Percentiles rank a stretch among this genome's conserved stretches.
Evolutionary conservation across 2,797 vertebrate species (phyloP).

Genomic region (Neosilurus hyrtlii): DNA sequence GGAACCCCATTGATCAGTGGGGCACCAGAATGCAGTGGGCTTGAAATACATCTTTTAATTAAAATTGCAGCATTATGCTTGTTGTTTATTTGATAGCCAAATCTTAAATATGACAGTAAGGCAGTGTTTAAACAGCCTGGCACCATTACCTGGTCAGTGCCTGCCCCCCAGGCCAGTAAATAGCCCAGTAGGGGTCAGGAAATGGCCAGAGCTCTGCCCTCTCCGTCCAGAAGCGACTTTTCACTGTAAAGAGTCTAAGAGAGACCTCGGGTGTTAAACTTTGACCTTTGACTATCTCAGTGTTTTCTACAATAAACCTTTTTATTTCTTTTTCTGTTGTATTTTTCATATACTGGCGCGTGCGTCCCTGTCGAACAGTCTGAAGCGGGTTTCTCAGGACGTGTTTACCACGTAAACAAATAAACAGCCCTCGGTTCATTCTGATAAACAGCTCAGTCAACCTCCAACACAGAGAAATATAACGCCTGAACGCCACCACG

Average conservation of each 20-base stretch:
- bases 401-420: background rate
- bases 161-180: constrained; percentile 97
- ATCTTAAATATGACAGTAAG: background rate
- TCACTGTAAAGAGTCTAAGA: constrained; percentile 84
- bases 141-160: constrained; percentile 67
- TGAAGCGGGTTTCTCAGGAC: background rate
- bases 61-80: too few species aligned
- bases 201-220: constrained; percentile 87
- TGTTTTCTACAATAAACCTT: constrained; percentile 81
- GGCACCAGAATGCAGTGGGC: too few species aligned
- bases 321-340: constrained; percentile 58
- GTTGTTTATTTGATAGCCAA: too few species aligned
- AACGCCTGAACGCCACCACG: background rate
- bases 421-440: constrained; percentile 24
- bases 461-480: too few species aligned
- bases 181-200: constrained; percentile 89
- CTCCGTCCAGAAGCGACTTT: constrained; percentile 86
- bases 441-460: background rate
- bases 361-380: background rate
- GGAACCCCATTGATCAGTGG: too few species aligned
- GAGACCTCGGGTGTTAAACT: constrained; percentile 87
- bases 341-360: constrained; percentile 10
- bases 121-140: background rate
- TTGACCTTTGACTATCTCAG: constrained; percentile 75
- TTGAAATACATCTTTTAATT: too few species aligned